Evolutionary conservation across 2,888 invertebrate genomes (phyloP).

Genomic region (Drosophila borealis): DNA sequence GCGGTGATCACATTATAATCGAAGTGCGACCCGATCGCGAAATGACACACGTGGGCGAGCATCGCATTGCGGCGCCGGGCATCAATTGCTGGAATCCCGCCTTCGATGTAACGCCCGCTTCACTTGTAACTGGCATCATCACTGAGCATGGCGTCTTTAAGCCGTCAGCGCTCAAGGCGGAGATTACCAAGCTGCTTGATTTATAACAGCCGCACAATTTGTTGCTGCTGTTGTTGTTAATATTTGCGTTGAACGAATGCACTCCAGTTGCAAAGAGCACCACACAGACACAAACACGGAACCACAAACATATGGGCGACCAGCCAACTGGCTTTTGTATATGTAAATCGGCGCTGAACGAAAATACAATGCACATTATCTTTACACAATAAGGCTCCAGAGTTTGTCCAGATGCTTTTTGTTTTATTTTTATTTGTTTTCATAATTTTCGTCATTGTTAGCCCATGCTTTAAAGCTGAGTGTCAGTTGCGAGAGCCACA

Average conservation of each 20-base stretch:
- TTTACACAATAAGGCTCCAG: conserved; percentile 24
- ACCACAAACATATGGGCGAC: conserved; percentile 20
- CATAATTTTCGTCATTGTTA: conserved; percentile 32
- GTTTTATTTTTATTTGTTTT: conserved; percentile 1
- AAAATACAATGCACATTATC: conserved; percentile 55
- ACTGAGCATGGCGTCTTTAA: conserved; percentile 96
- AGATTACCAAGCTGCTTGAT: conserved; percentile 73
- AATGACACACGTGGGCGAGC: conserved; percentile 95
- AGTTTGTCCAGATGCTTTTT: conserved; percentile 26
- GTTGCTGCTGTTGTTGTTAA: conserved; percentile 46
- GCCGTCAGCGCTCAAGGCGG: conserved; percentile 86
- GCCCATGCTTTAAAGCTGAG: conserved; percentile 52
- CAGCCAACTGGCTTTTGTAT: conserved; percentile 38
- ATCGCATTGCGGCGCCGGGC: conserved; percentile 94
- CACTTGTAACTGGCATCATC: conserved; percentile 95
- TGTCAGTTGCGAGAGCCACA: not conserved
- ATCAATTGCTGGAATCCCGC: conserved; percentile 99
- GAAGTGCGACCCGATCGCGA: conserved; percentile 97
- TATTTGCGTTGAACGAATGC: conserved; percentile 59
- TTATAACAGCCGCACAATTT: conserved; percentile 59
- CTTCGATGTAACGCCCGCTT: conserved; percentile 98
- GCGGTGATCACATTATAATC: conserved; percentile 95
- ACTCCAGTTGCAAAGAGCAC: conserved; percentile 58
- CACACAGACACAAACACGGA: conserved; percentile 23
- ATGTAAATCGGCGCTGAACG: conserved; percentile 44